Percentiles rank a stretch among this genome's conserved stretches.
Conservation (phyloP, 2,113 vertebrate genomes). For the Speoplatyrhinus poulsoni region DNA sequence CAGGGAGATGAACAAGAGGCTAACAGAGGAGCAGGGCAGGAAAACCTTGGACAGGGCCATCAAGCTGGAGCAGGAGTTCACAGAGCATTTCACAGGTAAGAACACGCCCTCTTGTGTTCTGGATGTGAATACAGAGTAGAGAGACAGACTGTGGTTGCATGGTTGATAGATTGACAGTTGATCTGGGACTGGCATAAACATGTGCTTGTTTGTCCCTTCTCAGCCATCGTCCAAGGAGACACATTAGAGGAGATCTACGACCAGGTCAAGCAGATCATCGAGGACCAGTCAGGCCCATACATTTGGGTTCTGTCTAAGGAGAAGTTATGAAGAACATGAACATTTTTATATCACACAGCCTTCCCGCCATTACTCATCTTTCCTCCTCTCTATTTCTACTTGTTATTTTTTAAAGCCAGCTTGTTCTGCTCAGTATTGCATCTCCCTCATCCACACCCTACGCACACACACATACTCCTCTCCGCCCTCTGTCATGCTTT, state of each 20-base stretch:
- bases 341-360: constrained; percentile 13
- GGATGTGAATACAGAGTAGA: neutral
- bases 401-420: constrained; percentile 54
- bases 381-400: constrained; percentile 32
- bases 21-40: constrained; percentile 92
- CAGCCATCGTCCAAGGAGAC: constrained; percentile 96
- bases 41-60: constrained; percentile 94
- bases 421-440: constrained; percentile 52
- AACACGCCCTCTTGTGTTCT: neutral
- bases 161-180: neutral
- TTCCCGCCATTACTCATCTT: neutral
- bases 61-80: constrained; percentile 98
- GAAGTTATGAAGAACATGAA: constrained; percentile 86
- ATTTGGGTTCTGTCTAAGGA: constrained; percentile 98
- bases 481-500: constrained; percentile 21
- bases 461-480: constrained; percentile 12
- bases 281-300: constrained; percentile 93
- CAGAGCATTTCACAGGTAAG: constrained; percentile 96
- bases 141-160: too few relatives aligned
- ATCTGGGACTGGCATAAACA: neutral
- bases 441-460: constrained; percentile 47
- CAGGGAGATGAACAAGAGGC: constrained; percentile 99
- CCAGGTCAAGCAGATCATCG: constrained; percentile 96
- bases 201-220: constrained; percentile 51
- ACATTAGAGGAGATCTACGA: constrained; percentile 98